These are phyloP conservation scores for Jordanella pulchra DNA, from an alignment of 2,797 vertebrate species.

Conservation along the genomic window DNA sequence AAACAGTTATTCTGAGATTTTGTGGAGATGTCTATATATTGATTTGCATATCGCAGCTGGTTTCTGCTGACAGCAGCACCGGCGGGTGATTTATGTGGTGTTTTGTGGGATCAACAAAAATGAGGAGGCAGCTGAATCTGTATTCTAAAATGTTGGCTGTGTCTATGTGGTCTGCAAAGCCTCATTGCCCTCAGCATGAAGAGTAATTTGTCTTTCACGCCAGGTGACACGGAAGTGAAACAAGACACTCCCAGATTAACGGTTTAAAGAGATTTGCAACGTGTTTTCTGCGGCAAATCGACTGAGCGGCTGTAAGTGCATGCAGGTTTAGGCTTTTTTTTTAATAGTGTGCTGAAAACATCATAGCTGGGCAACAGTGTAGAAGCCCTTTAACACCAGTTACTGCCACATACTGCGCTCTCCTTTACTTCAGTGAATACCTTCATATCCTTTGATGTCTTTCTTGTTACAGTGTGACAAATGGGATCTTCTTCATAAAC, in stretches of 20 bases:
- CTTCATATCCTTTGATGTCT: slow-evolving; percentile 2
- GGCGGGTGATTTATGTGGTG: slow-evolving; percentile 60
- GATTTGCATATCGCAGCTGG: slow-evolving; percentile 49
- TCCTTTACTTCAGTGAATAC: background rate
- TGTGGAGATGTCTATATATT: slow-evolving; percentile 41
- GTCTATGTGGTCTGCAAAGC: slow-evolving; percentile 25
- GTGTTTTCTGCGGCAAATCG: background rate
- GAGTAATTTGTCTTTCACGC: slow-evolving; percentile 48
- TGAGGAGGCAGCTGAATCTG: slow-evolving; percentile 30
- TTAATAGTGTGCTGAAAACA: background rate
- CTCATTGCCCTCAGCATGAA: slow-evolving; percentile 46
- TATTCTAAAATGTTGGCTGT: slow-evolving; percentile 32
- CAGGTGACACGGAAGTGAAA: slow-evolving; percentile 28
- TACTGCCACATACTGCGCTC: background rate
- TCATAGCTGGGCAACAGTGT: background rate
- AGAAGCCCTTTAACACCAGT: background rate
- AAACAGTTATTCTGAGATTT: slow-evolving; percentile 31
- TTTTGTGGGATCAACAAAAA: slow-evolving; percentile 46
- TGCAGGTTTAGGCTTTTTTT: background rate
- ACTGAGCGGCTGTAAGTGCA: background rate
- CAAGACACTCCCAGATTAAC: slow-evolving; percentile 10
- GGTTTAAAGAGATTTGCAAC: background rate
- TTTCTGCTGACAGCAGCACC: slow-evolving; percentile 55
- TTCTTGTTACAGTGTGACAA: slow-evolving; percentile 17
- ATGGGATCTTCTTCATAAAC: slow-evolving; percentile 16